Base-by-base conservation (phyloP, 2,797 vertebrate species). In the Halcyon badia region DNA sequence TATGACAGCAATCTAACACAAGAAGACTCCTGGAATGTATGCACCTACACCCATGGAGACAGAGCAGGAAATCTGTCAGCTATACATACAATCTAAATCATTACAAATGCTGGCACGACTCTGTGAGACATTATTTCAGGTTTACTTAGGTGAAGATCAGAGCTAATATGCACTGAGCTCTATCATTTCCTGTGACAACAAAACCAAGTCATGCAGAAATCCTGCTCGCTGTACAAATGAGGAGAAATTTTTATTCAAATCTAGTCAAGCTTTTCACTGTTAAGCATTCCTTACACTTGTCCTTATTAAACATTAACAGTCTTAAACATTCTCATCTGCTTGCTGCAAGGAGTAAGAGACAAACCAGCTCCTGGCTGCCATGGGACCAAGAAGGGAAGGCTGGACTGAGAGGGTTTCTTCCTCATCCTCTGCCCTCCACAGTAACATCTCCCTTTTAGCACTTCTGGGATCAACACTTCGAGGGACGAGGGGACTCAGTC, bases 201-300 rank as follows among this genome's bases (percentile, higher is more conserved):
- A 37, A 92, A 24, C 88, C 89, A 81, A 87, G 84, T 7, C 82
- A 33, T 5, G 79, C 79, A 83, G 82, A 94, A 90, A 94, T 94
- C 95, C 94, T 94, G 73, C 77, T 84, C 70, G 20, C 77, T 1
- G 18, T 39, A 21, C 73, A 71, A n/a, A 11, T 1, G 18, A 66
- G 58, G 4, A 39, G 57, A n/a, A n/a, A 18, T 56, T 79, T 64
- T 62, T 44, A 62, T 75, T 83, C 78, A 35, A 25, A 25, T 33
- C 78, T 24, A 60, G 81, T 9, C 51, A n/a, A 61, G 75, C 13
- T 51, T 73, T 82, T 51, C 5, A 1, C 14, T 72, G 71, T 54
- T 83, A 11, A 80, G 22, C 68, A 73, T 60, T 84, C 78, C 75
- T 91, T 52, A 56, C 62, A 39, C 70, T 54, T 61, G 68, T 93